Conservation (phyloP, 1,140 invertebrate species). For the Drepana arcuata region DNA sequence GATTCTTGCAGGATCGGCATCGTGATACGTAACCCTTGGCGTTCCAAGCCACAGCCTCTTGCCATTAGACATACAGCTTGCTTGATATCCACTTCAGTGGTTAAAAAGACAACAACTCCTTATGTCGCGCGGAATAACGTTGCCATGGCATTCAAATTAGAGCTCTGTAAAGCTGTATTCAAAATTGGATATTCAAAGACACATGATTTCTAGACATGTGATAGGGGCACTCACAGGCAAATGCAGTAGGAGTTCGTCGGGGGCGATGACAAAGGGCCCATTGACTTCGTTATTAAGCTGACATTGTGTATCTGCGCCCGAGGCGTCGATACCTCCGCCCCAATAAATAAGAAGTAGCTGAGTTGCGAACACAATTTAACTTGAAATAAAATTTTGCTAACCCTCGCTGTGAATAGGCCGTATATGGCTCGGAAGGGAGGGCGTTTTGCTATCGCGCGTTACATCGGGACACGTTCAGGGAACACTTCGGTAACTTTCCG, state of each 20-base stretch:
- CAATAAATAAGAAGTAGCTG: constrained; percentile 55
- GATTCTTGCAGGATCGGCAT: too few species aligned
- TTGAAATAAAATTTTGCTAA: constrained; percentile 64
- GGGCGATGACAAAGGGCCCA: constrained; percentile 26
- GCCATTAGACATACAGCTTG: too few species aligned
- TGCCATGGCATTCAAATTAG: too few species aligned
- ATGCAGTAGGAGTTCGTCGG: constrained; percentile 33
- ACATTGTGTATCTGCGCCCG: constrained; percentile 17
- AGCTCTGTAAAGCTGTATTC: too few species aligned
- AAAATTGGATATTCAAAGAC: too few species aligned
- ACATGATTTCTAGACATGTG: too few species aligned
- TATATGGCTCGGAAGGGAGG: constrained; percentile 53
- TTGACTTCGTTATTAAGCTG: constrained; percentile 36
- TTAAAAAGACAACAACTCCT: too few species aligned
- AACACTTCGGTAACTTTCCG: constrained; percentile 52
- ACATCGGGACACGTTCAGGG: constrained; percentile 27
- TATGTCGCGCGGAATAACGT: too few species aligned
- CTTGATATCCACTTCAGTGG: too few species aligned
- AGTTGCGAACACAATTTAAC: constrained; percentile 61
- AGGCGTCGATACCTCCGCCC: constrained; percentile 28
- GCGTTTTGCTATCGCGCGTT: constrained; percentile 37
- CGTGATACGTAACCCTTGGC: too few species aligned
- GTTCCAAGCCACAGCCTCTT: too few species aligned
- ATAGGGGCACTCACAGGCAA: constrained; percentile 13
- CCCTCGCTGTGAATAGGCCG: constrained; percentile 45